Conservation (phyloP, 2,113 vertebrate genomes). For the Laterallus jamaicensis region DNA sequence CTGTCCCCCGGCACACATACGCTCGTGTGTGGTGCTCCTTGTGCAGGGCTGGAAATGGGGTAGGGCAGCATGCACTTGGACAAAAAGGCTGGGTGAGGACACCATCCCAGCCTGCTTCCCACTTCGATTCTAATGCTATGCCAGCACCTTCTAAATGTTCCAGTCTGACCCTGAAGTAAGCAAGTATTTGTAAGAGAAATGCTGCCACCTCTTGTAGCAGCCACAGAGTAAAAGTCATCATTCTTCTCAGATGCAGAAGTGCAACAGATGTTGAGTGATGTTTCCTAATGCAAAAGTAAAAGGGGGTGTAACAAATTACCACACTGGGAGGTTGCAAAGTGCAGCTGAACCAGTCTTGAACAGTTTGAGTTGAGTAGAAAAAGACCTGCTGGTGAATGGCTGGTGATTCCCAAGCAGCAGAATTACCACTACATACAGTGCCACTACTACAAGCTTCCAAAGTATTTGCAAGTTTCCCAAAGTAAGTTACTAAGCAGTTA, state of each 20-base stretch:
- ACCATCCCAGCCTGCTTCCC: too few relatives aligned
- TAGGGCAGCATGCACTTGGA: background rate
- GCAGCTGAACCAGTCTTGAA: accelerated
- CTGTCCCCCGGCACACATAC: accelerated
- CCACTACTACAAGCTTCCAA: too few relatives aligned
- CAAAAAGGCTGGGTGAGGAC: background rate
- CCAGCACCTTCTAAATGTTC: background rate
- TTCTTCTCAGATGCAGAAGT: background rate
- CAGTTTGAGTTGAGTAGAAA: background rate
- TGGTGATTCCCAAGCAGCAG: accelerated
- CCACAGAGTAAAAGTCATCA: background rate
- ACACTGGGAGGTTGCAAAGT: background rate
- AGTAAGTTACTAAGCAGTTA: background rate
- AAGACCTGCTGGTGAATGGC: background rate
- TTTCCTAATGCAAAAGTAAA: background rate
- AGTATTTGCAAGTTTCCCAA: background rate
- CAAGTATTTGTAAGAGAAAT: background rate
- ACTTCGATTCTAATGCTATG: background rate
- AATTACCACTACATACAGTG: background rate
- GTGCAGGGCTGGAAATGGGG: background rate
- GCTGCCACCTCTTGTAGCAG: background rate
- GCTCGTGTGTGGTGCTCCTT: background rate
- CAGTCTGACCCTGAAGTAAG: background rate
- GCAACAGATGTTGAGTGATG: background rate
- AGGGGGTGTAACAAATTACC: background rate